phyloP scores from a whole-genome alignment of 2,888 invertebrate genomes.

The Dione vanillae region DNA sequence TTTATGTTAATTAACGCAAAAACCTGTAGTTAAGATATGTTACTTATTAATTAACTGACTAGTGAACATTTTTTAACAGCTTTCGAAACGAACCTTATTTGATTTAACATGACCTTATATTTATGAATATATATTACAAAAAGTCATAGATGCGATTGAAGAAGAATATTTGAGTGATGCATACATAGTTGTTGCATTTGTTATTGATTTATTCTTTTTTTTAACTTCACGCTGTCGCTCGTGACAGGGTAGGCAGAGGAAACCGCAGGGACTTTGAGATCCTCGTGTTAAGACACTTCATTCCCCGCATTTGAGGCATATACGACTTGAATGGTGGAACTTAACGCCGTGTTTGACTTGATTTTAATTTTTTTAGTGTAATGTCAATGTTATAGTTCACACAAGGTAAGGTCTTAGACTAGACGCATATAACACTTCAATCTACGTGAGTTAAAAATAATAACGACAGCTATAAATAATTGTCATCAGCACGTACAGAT shows the following conservation, averaged over 20 bases:
- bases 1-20: not conserved
- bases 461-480: constrained; percentile 7
- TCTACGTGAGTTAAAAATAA: constrained; percentile 9
- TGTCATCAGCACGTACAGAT: not conserved
- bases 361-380: too few species aligned
- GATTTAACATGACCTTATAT: not conserved
- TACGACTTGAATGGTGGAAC: too few species aligned
- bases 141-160: not conserved
- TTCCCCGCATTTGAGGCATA: too few species aligned
- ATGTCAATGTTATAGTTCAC: not conserved
- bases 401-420: not conserved
- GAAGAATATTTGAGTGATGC: too few species aligned
- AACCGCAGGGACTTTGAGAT: too few species aligned
- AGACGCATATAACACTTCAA: not conserved
- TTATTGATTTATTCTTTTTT: too few species aligned
- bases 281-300: too few species aligned
- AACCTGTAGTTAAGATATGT: not conserved
- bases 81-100: not conserved
- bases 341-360: too few species aligned
- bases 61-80: constrained; percentile 1
- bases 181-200: too few species aligned
- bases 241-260: too few species aligned
- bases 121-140: not conserved
- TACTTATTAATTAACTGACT: not conserved
- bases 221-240: too few species aligned